Percentiles rank a stretch among this genome's conserved stretches.
phyloP scores from a whole-genome alignment of 2,888 invertebrate genomes.

The Monopis laevigella region DNA sequence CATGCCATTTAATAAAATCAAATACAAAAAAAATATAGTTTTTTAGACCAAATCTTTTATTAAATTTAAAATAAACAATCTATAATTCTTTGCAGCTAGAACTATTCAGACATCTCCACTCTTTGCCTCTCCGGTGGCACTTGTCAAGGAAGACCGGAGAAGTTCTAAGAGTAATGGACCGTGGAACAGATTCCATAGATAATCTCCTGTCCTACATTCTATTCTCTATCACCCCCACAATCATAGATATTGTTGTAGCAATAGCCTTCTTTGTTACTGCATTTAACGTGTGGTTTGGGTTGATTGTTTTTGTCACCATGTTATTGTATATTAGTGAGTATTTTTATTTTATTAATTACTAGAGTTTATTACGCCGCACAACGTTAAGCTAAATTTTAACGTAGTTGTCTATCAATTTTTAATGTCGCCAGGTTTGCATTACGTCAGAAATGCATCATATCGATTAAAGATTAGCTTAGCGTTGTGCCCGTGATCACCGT shows the following conservation, averaged over 20 bases:
- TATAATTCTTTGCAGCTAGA: constrained; percentile 73
- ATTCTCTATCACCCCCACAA: constrained; percentile 93
- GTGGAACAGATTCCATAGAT: constrained; percentile 96
- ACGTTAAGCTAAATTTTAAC: too few species aligned
- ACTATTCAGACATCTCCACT: constrained; percentile 88
- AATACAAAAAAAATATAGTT: too few species aligned
- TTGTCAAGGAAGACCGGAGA: constrained; percentile 95
- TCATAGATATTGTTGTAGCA: constrained; percentile 92
- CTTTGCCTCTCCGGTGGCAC: constrained; percentile 94
- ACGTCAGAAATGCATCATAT: too few species aligned
- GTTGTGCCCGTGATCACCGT: too few species aligned
- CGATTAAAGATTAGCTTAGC: too few species aligned
- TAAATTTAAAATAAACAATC: too few species aligned
- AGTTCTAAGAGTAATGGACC: constrained; percentile 94
- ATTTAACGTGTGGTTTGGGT: constrained; percentile 94
- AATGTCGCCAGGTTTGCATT: too few species aligned
- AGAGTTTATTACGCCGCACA: too few species aligned
- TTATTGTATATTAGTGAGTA: constrained; percentile 87
- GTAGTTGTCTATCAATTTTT: too few species aligned
- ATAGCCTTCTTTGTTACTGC: constrained; percentile 86
- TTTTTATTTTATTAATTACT: too few species aligned
- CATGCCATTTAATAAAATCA: too few species aligned
- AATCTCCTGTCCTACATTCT: constrained; percentile 91
- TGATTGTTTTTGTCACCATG: constrained; percentile 96
- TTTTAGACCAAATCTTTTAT: too few species aligned